Conservation (phyloP, 2,797 vertebrate genomes). For the Stomatorhinus walkeri region DNA sequence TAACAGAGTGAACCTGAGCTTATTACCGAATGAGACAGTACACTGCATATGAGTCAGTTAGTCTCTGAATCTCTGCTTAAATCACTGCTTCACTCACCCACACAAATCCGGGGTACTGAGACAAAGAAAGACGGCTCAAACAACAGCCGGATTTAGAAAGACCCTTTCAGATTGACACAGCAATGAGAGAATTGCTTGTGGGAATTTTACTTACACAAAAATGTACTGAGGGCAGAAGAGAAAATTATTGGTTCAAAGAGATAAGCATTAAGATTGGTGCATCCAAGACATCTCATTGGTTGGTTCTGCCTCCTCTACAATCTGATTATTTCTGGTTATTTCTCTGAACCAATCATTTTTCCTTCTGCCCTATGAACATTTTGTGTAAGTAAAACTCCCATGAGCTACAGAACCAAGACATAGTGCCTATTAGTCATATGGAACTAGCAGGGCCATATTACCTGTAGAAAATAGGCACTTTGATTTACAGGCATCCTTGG, state of each 20-base stretch:
- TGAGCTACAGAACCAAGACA: not conserved
- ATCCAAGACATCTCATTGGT: not conserved
- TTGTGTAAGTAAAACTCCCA: not conserved
- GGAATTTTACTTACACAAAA: not conserved
- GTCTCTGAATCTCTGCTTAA: not conserved
- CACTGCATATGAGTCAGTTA: not conserved
- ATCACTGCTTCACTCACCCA: not conserved
- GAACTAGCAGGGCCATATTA: not conserved
- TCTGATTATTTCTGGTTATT: not conserved
- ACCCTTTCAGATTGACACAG: not conserved
- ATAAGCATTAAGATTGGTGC: not conserved
- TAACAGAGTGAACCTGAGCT: conserved; percentile 4
- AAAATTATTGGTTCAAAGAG: not conserved
- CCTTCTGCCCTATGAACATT: not conserved
- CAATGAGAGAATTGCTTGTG: not conserved
- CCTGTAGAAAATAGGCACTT: not conserved
- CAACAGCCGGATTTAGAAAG: not conserved
- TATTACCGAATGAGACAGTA: not conserved
- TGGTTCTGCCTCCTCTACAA: not conserved
- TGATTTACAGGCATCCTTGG: not conserved
- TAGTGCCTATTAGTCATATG: not conserved
- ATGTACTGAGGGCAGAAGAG: not conserved
- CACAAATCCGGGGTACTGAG: not conserved
- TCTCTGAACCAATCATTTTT: not conserved
- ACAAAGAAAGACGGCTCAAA: not conserved